Evolutionary conservation across 2,888 invertebrate species (phyloP).

Genomic region (Pammene aurita): DNA sequence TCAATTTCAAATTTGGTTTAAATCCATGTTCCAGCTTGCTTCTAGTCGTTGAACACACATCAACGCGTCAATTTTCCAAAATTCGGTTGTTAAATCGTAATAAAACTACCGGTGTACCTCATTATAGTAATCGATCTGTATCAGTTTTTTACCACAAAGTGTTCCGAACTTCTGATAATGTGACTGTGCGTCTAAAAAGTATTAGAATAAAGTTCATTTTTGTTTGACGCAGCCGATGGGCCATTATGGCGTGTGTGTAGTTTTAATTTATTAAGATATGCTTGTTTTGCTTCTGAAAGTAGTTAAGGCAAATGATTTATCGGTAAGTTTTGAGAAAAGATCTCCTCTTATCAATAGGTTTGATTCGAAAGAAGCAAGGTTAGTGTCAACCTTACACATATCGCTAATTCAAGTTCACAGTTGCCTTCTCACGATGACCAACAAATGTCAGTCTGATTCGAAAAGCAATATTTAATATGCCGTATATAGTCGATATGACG

Average conservation of each 20-base stretch:
- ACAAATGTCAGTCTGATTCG: no score
- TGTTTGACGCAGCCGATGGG: conserved; percentile 2
- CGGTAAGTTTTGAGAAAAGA: conserved; percentile 14
- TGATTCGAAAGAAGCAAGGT: not conserved
- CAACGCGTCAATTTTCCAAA: conserved; percentile 20
- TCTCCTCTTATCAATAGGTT: not conserved
- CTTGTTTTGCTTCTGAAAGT: conserved; percentile 36
- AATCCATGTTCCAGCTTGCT: not conserved
- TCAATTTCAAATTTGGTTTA: not conserved
- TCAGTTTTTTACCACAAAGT: conserved; percentile 61
- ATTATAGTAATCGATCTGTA: conserved; percentile 58
- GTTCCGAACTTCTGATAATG: conserved; percentile 66
- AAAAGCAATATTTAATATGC: no score
- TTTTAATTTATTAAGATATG: conserved; percentile 34
- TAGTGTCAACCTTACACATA: not conserved
- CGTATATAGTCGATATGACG: no score
- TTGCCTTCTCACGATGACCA: not conserved
- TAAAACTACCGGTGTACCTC: conserved; percentile 54
- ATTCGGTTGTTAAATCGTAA: conserved; percentile 29
- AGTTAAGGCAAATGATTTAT: conserved; percentile 23
- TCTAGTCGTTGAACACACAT: conserved; percentile 6
- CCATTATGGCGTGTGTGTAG: not conserved
- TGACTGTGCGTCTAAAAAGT: conserved; percentile 22
- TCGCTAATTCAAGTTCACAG: not conserved
- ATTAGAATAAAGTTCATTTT: conserved; percentile 1